Conservation (phyloP, 2,797 vertebrate genomes). For the Gymnocypris eckloni region DNA sequence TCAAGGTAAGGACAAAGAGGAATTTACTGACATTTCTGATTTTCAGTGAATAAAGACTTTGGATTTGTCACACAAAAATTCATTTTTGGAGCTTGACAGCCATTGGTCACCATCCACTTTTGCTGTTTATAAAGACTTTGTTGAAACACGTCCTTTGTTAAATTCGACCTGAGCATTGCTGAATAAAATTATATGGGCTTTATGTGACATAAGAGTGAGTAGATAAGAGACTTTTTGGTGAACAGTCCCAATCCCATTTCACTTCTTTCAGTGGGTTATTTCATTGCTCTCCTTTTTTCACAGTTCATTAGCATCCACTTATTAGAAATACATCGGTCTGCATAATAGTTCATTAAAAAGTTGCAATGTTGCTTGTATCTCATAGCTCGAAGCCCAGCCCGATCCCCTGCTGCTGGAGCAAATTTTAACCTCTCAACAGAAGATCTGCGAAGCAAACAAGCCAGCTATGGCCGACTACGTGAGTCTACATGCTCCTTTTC, state of each 20-base stretch:
- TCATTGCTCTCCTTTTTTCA: neutral
- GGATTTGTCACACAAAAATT: neutral
- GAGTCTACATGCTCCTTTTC: slow-evolving; percentile 69
- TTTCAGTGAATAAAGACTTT: neutral
- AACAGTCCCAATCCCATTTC: neutral
- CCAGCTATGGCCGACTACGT: slow-evolving; percentile 89
- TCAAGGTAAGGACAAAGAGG: neutral
- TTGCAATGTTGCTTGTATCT: slow-evolving; percentile 6
- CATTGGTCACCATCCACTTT: slow-evolving; percentile 1
- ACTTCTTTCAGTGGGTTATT: neutral
- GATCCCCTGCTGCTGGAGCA: slow-evolving; percentile 65
- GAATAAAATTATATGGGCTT: neutral
- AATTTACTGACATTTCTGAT: neutral
- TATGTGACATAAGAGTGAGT: neutral
- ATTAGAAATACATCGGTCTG: slow-evolving; percentile 9
- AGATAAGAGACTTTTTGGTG: neutral
- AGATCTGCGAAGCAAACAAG: slow-evolving; percentile 85
- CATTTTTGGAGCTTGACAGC: neutral
- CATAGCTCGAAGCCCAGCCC: slow-evolving; percentile 75
- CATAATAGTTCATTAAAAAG: neutral
- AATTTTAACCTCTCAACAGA: slow-evolving; percentile 89
- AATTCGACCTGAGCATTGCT: neutral
- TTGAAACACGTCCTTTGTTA: too few species aligned
- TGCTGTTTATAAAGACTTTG: neutral
- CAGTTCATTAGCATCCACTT: slow-evolving; percentile 18